phyloP scores from a whole-genome alignment of 1,140 invertebrate species.

The Drosophila sp. region DNA sequence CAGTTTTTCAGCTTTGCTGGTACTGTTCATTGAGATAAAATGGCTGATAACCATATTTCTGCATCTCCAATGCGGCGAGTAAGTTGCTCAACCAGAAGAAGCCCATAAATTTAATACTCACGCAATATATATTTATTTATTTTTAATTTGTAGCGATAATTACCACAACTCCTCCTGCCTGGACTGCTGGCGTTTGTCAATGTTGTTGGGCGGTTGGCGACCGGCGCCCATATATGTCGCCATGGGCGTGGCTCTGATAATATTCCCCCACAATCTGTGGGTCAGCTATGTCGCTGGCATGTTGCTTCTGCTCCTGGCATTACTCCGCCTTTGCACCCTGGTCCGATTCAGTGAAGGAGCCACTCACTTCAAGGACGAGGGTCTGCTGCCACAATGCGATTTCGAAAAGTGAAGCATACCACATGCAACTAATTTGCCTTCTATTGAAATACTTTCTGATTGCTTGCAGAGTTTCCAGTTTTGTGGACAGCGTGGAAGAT shows the following conservation, averaged over 20 bases:
- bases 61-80: slow-evolving; percentile 73
- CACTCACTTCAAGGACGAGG: slow-evolving; percentile 68
- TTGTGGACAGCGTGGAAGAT: slow-evolving; percentile 73
- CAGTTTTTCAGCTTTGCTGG: slow-evolving; percentile 75
- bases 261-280: slow-evolving; percentile 83
- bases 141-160: slow-evolving; percentile 63
- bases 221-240: slow-evolving; percentile 72
- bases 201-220: slow-evolving; percentile 69
- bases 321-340: slow-evolving; percentile 70
- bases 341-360: slow-evolving; percentile 48
- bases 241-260: slow-evolving; percentile 68
- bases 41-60: slow-evolving; percentile 81
- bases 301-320: slow-evolving; percentile 69
- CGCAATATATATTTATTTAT: slow-evolving; percentile 41
- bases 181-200: slow-evolving; percentile 61
- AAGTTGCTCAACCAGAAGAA: slow-evolving; percentile 43
- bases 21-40: slow-evolving; percentile 80
- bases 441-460: slow-evolving; percentile 40
- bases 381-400: slow-evolving; percentile 78
- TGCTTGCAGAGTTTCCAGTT: slow-evolving; percentile 70
- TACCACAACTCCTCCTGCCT: slow-evolving; percentile 61
- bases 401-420: slow-evolving; percentile 71
- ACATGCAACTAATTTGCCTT: slow-evolving; percentile 31
- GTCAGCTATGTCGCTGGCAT: slow-evolving; percentile 81
- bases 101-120: slow-evolving; percentile 26